Evolutionary conservation across 2,113 vertebrate genomes (phyloP).

Genomic region (Gymnobelideus leadbeateri): DNA sequence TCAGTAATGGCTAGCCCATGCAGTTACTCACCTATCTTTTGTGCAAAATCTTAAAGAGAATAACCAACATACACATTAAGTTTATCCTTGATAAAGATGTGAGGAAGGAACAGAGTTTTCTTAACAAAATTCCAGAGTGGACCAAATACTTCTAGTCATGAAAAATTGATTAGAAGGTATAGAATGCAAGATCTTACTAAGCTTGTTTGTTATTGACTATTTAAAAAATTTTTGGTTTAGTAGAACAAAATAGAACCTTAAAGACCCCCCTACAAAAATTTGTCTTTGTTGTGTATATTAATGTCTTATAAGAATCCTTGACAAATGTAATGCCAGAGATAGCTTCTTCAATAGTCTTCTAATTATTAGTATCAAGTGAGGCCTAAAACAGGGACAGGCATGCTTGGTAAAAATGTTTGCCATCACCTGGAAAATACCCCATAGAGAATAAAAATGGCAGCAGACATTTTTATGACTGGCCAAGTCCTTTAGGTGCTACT

Average conservation of each 20-base stretch:
- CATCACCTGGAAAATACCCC: background rate
- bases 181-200: background rate
- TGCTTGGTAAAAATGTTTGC: background rate
- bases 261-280: background rate
- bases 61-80: background rate
- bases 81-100: background rate
- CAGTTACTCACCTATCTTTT: no score
- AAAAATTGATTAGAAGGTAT: background rate
- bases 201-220: background rate
- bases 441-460: background rate
- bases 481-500: background rate
- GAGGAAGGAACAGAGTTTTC: background rate
- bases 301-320: background rate
- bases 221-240: background rate
- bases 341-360: background rate
- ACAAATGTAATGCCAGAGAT: background rate
- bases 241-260: background rate
- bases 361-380: background rate
- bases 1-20: background rate
- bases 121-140: background rate
- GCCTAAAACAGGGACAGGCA: background rate
- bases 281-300: background rate
- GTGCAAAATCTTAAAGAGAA: background rate
- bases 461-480: background rate
- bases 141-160: background rate